Base-by-base conservation (phyloP, 2,888 invertebrate genomes). In the Fabriciana adippe region DNA sequence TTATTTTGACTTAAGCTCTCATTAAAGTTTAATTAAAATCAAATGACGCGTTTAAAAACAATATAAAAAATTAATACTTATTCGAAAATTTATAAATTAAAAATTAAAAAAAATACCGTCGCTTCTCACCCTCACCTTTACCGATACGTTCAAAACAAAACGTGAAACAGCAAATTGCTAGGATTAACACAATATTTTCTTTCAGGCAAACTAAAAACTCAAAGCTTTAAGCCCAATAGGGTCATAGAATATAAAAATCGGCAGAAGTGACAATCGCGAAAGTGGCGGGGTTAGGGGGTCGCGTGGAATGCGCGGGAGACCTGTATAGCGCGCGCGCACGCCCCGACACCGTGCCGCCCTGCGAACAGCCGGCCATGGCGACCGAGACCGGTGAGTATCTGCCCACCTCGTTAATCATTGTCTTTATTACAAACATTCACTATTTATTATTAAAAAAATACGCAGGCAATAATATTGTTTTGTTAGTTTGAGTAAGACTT, bases 321-420 rank as follows among this genome's bases (percentile, higher is more conserved):
- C 75, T 87, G 84, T 87, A 78, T 86, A 88, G 89, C 88, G 87
- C 87, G 84, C 90, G 89, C 85, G 85, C 87, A 85, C 91, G 90
- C 85, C 85, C 88, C 82, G 89, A 87, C 82, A 79, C 81, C 85
- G 90, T 92, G 92, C 91, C 93, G 89, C 92, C 93, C 84, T 89
- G 91, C 70, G 90, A 90, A 77, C 91, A 86, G 78, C 85, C 90
- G 82, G 88, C 90, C 88, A 93, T 93, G 93, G 92, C 93, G 83
- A 90, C 92, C 87, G 93, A 93, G 69, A 88, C 93, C 76, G 91
- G 93, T 93, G 75, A 89, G 90, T 87, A 70, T 65, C 51, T 48
- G 66, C 21, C 55, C 35, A 66, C 47, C 6, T 13, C 45, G 65
- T 70, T 59, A 66, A 72, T 72, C 68, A 68, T 54, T 48, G 53